These are phyloP conservation scores for Aptenodytes patagonicus DNA, from an alignment of 2,113 vertebrate genomes.

Conservation along the genomic window DNA sequence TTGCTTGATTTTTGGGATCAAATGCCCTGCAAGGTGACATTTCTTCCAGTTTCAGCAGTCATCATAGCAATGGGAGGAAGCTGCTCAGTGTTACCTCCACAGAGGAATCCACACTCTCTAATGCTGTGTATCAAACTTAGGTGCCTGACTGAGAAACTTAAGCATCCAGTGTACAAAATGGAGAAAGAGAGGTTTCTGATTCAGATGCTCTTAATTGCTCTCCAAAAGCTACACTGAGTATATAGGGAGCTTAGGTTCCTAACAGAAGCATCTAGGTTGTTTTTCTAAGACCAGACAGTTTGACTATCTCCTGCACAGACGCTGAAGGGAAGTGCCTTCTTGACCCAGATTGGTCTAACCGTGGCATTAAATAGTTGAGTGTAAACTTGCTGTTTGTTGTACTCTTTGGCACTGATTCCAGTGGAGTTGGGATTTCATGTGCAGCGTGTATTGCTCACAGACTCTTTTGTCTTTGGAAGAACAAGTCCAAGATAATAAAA, in stretches of 20 bases:
- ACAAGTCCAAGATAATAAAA: neutral
- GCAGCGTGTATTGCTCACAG: accelerated
- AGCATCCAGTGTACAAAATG: neutral
- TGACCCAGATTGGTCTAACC: neutral
- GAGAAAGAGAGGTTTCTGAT: neutral
- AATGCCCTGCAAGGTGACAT: neutral
- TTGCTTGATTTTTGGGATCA: neutral
- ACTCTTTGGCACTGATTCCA: neutral
- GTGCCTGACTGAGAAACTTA: neutral
- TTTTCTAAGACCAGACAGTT: neutral
- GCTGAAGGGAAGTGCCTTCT: neutral
- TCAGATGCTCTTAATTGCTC: neutral
- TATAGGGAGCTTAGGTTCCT: neutral
- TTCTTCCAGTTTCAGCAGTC: neutral
- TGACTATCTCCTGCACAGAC: neutral
- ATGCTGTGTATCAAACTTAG: neutral
- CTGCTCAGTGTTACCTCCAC: neutral
- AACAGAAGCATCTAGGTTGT: neutral
- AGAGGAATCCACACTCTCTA: neutral
- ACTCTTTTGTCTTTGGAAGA: neutral
- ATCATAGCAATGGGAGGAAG: neutral
- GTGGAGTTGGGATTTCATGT: accelerated
- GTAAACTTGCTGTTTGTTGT: neutral
- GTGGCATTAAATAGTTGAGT: neutral
- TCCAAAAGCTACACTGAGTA: neutral